Evolutionary conservation across 1,140 invertebrate genomes (phyloP).

Genomic region (Drosophila obscura): DNA sequence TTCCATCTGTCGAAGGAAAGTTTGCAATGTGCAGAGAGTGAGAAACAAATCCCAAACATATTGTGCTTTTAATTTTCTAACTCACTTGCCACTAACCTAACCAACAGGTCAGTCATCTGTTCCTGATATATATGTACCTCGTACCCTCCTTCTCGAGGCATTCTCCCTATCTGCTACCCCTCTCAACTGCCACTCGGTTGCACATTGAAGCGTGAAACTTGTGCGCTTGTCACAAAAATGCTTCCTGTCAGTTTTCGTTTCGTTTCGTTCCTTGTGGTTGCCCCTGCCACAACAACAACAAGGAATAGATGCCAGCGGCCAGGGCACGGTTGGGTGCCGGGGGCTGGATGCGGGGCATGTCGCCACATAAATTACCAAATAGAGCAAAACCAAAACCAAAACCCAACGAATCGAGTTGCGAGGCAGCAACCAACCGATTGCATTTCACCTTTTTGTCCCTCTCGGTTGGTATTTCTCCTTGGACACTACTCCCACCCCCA

Average conservation of each 20-base stretch:
- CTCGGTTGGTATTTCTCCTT: not conserved
- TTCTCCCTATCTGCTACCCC: not conserved
- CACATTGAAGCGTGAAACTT: slow-evolving; percentile 79
- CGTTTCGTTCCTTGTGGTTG: slow-evolving; percentile 38
- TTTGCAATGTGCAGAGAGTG: too few species aligned
- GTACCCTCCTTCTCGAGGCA: not conserved
- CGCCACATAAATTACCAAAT: slow-evolving; percentile 76
- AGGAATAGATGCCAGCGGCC: not conserved
- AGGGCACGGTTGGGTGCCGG: too few species aligned
- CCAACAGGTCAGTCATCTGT: slow-evolving; percentile 47
- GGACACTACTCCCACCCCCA: not conserved
- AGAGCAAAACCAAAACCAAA: slow-evolving; percentile 47
- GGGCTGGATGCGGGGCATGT: slow-evolving; percentile 28
- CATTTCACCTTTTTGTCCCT: slow-evolving; percentile 37
- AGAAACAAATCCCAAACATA: slow-evolving; percentile 54
- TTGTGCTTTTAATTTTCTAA: slow-evolving; percentile 65
- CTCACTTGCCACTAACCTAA: slow-evolving; percentile 15
- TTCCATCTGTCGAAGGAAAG: slow-evolving; percentile 2
- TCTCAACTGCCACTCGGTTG: slow-evolving; percentile 46
- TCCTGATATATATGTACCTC: slow-evolving; percentile 12
- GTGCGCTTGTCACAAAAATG: slow-evolving; percentile 78
- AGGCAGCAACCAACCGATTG: slow-evolving; percentile 53
- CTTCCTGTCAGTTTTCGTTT: slow-evolving; percentile 69
- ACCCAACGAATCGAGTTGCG: slow-evolving; percentile 48
- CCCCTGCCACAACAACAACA: slow-evolving; percentile 16